Conservation (phyloP, 2,113 vertebrate species). For the Notarius lentiginosus region DNA sequence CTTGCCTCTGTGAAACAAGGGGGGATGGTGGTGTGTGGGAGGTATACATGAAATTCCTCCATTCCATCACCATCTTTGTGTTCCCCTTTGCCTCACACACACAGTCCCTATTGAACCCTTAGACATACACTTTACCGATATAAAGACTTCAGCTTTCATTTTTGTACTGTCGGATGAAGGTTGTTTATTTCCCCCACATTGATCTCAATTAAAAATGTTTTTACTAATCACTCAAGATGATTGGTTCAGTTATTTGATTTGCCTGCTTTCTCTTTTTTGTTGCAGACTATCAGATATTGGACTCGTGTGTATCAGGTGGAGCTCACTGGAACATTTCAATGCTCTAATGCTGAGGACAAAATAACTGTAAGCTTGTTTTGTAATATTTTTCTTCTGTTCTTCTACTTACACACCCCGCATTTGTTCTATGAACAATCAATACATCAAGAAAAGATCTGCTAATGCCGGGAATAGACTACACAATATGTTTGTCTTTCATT, state of each 20-base stretch:
- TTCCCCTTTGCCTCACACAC: slow-evolving; percentile 40
- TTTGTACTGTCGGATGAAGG: background rate
- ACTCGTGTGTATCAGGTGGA: slow-evolving; percentile 47
- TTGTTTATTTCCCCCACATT: background rate
- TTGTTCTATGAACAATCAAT: background rate
- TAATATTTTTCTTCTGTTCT: background rate
- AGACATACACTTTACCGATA: slow-evolving; percentile 16
- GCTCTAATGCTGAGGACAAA: slow-evolving; percentile 62
- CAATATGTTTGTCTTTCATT: no score
- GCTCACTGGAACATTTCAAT: slow-evolving; percentile 50
- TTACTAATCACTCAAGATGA: background rate
- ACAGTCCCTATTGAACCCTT: slow-evolving; percentile 60
- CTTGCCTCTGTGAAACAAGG: slow-evolving; percentile 36
- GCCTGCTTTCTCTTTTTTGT: slow-evolving; percentile 48
- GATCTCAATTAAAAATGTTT: background rate
- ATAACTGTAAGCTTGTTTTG: slow-evolving; percentile 62
- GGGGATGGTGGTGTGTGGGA: background rate
- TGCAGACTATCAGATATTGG: slow-evolving; percentile 58
- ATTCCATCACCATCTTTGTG: slow-evolving; percentile 32
- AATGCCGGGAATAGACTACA: no score
- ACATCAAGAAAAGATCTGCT: background rate
- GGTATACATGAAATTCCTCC: background rate
- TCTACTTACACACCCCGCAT: background rate
- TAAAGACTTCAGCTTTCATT: background rate
- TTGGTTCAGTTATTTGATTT: background rate